Evolutionary conservation across 2,888 invertebrate species (phyloP).

Genomic region (Neoitamus cyanurus): DNA sequence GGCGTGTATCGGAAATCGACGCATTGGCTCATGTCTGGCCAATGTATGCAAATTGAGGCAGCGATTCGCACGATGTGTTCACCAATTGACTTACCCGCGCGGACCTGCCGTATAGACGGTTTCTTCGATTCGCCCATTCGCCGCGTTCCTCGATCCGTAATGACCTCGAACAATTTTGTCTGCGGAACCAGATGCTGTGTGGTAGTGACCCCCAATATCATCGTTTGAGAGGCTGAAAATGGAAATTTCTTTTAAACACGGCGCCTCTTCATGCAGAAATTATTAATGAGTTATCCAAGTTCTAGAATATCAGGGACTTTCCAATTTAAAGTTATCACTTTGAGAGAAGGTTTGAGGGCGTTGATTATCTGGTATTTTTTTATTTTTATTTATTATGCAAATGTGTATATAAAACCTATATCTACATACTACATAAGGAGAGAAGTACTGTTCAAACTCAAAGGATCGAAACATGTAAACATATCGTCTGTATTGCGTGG

Average conservation of each 20-base stretch:
- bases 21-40: constrained; percentile 16
- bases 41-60: constrained; percentile 25
- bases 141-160: constrained; percentile 80
- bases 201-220: constrained; percentile 78
- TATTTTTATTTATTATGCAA: too few relatives aligned
- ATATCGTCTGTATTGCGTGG: too few relatives aligned
- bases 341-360: not conserved
- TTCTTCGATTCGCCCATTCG: constrained; percentile 75
- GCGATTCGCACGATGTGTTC: not conserved
- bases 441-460: too few relatives aligned
- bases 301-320: not conserved
- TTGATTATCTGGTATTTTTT: not conserved
- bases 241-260: constrained; percentile 12
- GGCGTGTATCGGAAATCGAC: constrained; percentile 32
- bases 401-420: too few relatives aligned
- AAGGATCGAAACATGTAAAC: too few relatives aligned
- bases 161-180: constrained; percentile 77
- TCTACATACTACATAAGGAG: too few relatives aligned
- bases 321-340: not conserved
- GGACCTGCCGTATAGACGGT: constrained; percentile 81
- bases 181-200: constrained; percentile 72
- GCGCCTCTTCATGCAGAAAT: not conserved
- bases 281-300: not conserved
- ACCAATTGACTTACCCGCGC: constrained; percentile 70
- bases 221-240: constrained; percentile 67